Conservation (phyloP, 2,888 invertebrate genomes). For the Cenopis cana region DNA sequence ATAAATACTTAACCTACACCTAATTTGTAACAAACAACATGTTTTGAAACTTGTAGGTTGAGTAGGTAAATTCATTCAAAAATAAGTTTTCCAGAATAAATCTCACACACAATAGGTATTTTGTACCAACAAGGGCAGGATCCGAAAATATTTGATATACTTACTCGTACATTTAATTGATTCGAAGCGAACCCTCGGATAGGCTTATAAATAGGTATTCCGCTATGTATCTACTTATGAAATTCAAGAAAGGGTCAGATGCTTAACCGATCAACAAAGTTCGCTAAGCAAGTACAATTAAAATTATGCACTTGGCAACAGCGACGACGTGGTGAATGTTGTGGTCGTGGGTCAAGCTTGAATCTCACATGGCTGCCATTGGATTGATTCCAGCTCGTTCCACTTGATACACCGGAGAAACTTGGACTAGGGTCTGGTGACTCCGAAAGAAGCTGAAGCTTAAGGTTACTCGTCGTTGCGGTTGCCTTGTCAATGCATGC, state of each 20-base stretch:
- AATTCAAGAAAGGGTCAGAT: conserved; percentile 48
- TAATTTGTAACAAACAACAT: too few relatives aligned
- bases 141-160: too few relatives aligned
- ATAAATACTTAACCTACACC: too few relatives aligned
- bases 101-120: too few relatives aligned
- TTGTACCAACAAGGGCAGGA: too few relatives aligned
- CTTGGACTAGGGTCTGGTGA: conserved; percentile 48
- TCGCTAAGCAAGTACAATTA: conserved; percentile 60
- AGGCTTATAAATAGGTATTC: too few relatives aligned
- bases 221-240: neutral
- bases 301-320: neutral
- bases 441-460: conserved; percentile 44
- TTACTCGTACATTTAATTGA: too few relatives aligned
- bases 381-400: neutral
- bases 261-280: conserved; percentile 68
- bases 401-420: conserved; percentile 44
- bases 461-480: conserved; percentile 53
- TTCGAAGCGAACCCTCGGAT: too few relatives aligned
- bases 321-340: neutral
- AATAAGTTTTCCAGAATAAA: too few relatives aligned
- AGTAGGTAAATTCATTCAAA: too few relatives aligned
- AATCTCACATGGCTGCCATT: conserved; percentile 14
- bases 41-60: too few relatives aligned
- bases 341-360: neutral
- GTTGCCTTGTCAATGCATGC: conserved; percentile 55